Evolutionary conservation across 2,113 vertebrate species (phyloP), one percentile per base, ranked within the genome.

Genomic region (Diphyllodes magnificus): DNA sequence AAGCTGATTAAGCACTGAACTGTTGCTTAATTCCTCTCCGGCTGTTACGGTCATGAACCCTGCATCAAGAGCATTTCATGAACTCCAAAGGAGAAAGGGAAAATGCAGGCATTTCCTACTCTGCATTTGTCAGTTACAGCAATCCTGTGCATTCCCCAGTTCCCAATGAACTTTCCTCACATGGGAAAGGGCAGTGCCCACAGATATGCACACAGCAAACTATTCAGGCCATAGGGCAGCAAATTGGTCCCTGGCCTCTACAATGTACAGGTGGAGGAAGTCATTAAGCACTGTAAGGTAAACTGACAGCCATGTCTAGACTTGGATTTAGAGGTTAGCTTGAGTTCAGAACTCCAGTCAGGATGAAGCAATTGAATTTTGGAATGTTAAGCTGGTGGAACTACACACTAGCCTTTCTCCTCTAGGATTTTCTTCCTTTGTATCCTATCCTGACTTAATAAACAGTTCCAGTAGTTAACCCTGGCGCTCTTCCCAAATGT

Each of bases 311-410:
- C 56, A 47, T 2, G 85, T 94, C 92, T 96, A 95, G 93, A 96
- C 94, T 83, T 64, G 90, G 95, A 95, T 96, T 96, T 96, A 95
- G 88, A 94, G 88, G 85, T 95, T 86, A 96, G 60, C 71, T 78
- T 25, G 51, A 94, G 93, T 96, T 97, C 96, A 96, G 30, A 86
- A 83, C 64, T 77, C 64, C 70, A 69, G 68, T 68, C 76, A 90
- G 91, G 82, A 86, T 6, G 7, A 92, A 94, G 51, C 35, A 54
- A 54, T 24, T 92, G 87, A 54, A 59, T 87, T 95, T 28, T 72
- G 66, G 71, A 92, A 94, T 65, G 39, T 85, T 87, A 93, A 91
- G 70, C 84, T 1, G 2, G 40, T 28, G 24, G 40, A 85, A 65
- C 83, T 39, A 77, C 69, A 71, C 13, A 42, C 15, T 24, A 82